Conservation (phyloP, 2,888 invertebrate genomes). For the Mystacides longicornis region DNA sequence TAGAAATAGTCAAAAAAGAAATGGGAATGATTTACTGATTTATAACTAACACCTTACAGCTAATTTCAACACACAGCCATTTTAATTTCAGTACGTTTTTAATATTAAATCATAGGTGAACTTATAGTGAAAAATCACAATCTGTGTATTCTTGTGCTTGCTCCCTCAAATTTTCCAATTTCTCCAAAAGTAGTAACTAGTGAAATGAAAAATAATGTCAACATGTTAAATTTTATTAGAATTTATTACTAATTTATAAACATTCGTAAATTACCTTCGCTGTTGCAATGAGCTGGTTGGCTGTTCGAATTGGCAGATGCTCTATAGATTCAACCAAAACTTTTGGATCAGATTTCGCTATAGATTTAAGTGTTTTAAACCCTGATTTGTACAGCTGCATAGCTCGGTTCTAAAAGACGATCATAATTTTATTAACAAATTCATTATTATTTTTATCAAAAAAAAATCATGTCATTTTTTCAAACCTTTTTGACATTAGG, state of each 20-base stretch:
- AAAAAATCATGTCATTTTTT: slow-evolving; percentile 15
- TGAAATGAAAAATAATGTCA: slow-evolving; percentile 28
- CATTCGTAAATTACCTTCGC: slow-evolving; percentile 59
- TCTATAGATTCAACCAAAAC: slow-evolving; percentile 57
- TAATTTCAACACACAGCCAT: too few species aligned
- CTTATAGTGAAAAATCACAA: slow-evolving; percentile 34
- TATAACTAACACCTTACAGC: too few species aligned
- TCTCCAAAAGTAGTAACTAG: slow-evolving; percentile 74
- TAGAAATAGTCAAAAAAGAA: too few species aligned
- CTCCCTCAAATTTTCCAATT: slow-evolving; percentile 79
- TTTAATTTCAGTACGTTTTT: too few species aligned
- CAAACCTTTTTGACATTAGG: slow-evolving; percentile 77
- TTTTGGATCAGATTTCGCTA: slow-evolving; percentile 64
- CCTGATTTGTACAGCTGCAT: slow-evolving; percentile 78
- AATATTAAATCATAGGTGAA: too few species aligned
- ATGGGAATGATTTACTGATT: too few species aligned
- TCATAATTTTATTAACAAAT: background rate
- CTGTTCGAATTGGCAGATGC: slow-evolving; percentile 64
- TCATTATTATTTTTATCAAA: background rate
- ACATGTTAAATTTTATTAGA: background rate
- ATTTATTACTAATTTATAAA: background rate
- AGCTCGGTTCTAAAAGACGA: slow-evolving; percentile 69
- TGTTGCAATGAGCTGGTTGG: slow-evolving; percentile 75
- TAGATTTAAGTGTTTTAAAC: slow-evolving; percentile 64
- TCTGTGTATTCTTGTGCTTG: slow-evolving; percentile 72